These are phyloP conservation scores for Tragelaphus scriptus DNA, from an alignment of 2,113 vertebrate genomes.

Conservation along the genomic window DNA sequence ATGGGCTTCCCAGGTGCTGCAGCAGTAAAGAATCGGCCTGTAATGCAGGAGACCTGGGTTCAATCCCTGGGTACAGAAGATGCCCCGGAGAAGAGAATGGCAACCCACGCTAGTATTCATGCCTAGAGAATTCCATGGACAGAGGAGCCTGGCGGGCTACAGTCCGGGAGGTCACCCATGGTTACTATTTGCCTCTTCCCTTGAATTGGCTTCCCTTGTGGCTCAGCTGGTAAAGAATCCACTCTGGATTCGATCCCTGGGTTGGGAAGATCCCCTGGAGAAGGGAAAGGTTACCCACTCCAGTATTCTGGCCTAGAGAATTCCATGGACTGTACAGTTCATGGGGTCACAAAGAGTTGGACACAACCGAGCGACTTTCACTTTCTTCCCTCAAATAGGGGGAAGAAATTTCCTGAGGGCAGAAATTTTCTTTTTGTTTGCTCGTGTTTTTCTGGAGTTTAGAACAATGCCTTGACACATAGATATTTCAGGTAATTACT, in stretches of 20 bases:
- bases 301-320: background rate
- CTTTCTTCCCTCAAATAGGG: background rate
- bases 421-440: background rate
- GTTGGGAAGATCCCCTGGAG: background rate
- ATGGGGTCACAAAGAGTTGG: background rate
- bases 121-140: background rate
- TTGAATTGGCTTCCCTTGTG: background rate
- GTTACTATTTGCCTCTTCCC: background rate
- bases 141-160: background rate
- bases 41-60: background rate
- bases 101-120: background rate
- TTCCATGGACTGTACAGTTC: background rate
- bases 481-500: background rate
- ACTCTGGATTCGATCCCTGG: background rate
- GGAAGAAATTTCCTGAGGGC: background rate
- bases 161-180: background rate
- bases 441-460: background rate
- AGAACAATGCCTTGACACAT: background rate
- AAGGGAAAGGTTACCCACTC: background rate
- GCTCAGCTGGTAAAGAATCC: background rate
- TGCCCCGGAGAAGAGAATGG: background rate
- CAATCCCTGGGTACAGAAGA: background rate
- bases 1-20: background rate
- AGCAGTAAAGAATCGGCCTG: background rate
- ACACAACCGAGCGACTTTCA: fast-evolving